phyloP scores from a whole-genome alignment of 1,140 invertebrate species.

The Drosophila varians region DNA sequence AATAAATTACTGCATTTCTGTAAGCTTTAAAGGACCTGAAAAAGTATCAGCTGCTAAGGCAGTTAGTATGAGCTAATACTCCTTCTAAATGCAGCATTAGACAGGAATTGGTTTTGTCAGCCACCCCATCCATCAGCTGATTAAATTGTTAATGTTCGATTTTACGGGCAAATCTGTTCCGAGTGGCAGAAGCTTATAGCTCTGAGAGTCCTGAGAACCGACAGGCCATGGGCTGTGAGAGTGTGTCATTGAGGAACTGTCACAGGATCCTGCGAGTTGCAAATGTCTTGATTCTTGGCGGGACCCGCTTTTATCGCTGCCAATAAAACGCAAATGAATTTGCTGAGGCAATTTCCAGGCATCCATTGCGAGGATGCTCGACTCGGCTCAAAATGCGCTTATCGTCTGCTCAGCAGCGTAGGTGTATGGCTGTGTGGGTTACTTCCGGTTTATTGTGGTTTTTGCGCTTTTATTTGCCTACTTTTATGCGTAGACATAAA shows the following conservation, averaged over 20 bases:
- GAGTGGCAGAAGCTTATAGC: not conserved
- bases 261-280: constrained; percentile 7
- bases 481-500: constrained; percentile 73
- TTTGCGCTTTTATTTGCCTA: constrained; percentile 68
- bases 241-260: constrained; percentile 14
- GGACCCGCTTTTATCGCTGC: constrained; percentile 44
- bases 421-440: constrained; percentile 31
- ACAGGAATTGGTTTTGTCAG: constrained; percentile 48
- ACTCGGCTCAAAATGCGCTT: constrained; percentile 62
- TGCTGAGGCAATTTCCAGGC: constrained; percentile 47
- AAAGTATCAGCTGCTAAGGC: constrained; percentile 1
- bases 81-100: constrained; percentile 3
- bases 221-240: constrained; percentile 1
- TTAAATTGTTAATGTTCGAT: constrained; percentile 55
- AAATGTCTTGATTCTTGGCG: constrained; percentile 31
- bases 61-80: constrained; percentile 7
- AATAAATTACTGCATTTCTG: not conserved
- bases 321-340: constrained; percentile 72
- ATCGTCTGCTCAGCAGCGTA: constrained; percentile 40
- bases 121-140: constrained; percentile 25
- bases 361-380: constrained; percentile 16
- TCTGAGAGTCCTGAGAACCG: not conserved
- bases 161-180: constrained; percentile 31
- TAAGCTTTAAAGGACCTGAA: not conserved
- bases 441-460: constrained; percentile 74